Conservation (phyloP, 2,113 vertebrate genomes). For the Calidris pugnax region DNA sequence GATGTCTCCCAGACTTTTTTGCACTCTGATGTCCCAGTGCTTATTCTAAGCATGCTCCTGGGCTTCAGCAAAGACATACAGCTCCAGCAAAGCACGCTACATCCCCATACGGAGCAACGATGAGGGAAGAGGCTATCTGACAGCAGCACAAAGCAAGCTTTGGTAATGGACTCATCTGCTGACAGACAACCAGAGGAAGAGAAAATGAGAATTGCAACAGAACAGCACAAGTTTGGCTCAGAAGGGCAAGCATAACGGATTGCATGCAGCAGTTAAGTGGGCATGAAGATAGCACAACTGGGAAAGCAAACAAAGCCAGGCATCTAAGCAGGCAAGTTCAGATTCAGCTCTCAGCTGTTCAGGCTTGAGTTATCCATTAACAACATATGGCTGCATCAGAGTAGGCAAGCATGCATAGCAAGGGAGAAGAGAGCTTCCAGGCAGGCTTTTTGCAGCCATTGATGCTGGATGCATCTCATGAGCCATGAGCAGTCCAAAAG, state of each 20-base stretch:
- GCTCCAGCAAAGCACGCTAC: background rate
- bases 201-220: background rate
- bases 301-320: background rate
- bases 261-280: background rate
- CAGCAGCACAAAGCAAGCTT: background rate
- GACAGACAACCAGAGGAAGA: background rate
- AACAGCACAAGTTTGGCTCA: background rate
- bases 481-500: background rate
- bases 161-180: background rate
- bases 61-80: background rate
- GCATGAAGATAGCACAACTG: background rate
- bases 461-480: background rate
- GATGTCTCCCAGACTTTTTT: background rate
- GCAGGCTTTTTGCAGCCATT: background rate
- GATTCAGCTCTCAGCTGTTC: background rate
- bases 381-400: background rate
- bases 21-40: background rate
- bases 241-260: background rate
- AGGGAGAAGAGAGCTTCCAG: background rate
- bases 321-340: background rate
- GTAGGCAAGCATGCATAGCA: background rate
- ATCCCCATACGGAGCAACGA: rapidly evolving
- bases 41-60: background rate
- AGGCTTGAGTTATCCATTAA: background rate
- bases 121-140: background rate